Evolutionary conservation across 2,888 invertebrate genomes (phyloP).

Genomic region (Sarcophaga rosellei): DNA sequence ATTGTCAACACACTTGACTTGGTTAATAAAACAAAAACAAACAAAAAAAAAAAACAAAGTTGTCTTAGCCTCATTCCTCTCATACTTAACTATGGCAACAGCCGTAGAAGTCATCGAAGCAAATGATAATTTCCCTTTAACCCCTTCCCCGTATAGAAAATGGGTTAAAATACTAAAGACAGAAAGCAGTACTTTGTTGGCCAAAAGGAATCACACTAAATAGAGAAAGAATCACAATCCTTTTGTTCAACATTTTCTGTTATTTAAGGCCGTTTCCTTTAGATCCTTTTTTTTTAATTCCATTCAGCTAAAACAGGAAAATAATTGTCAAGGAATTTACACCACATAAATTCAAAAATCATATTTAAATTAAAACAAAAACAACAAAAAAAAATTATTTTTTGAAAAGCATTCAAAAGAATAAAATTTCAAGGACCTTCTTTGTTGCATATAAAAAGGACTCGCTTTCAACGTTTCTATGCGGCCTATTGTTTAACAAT

Average conservation of each 20-base stretch:
- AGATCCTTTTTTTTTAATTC: slow-evolving; percentile 11
- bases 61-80: neutral
- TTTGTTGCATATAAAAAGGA: neutral
- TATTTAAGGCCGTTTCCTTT: neutral
- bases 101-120: slow-evolving; percentile 32
- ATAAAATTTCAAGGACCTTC: neutral
- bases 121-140: slow-evolving; percentile 45
- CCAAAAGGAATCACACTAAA: neutral
- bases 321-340: slow-evolving; percentile 63
- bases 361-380: slow-evolving; percentile 49
- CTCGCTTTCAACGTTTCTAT: no score
- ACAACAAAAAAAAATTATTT: neutral
- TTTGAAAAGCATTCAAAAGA: neutral
- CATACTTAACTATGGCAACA: neutral
- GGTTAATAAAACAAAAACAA: slow-evolving; percentile 64
- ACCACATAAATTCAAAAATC: slow-evolving; percentile 67
- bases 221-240: slow-evolving; percentile 5
- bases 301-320: slow-evolving; percentile 14
- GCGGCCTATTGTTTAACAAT: no score
- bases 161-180: slow-evolving; percentile 43
- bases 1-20: slow-evolving; percentile 68
- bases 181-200: slow-evolving; percentile 43
- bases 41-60: neutral
- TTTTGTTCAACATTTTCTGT: neutral
- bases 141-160: slow-evolving; percentile 19